Evolutionary conservation across 2,113 vertebrate genomes (phyloP).

Genomic region (Colistium nudipinnis): DNA sequence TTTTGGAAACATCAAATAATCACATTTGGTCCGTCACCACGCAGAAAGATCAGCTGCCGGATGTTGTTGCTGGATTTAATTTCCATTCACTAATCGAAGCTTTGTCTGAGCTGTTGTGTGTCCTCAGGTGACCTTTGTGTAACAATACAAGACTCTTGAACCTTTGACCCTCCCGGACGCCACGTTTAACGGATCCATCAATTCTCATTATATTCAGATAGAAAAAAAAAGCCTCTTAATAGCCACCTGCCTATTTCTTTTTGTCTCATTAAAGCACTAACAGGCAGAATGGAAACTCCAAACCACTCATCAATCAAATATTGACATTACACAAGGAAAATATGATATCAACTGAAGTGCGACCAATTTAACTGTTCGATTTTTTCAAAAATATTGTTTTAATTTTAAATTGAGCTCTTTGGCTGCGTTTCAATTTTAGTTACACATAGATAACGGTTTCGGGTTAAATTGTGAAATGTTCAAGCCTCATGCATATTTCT

Average conservation of each 20-base stretch:
- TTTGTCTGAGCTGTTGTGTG: neutral
- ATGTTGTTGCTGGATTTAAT: slow-evolving; percentile 10
- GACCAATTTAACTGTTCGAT: too few species aligned
- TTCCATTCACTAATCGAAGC: slow-evolving; percentile 1
- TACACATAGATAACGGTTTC: too few species aligned
- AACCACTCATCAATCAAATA: too few species aligned
- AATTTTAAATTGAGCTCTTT: too few species aligned
- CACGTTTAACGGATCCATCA: slow-evolving; percentile 6
- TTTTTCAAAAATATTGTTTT: too few species aligned
- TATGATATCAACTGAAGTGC: too few species aligned
- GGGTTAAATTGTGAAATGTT: too few species aligned
- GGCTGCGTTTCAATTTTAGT: too few species aligned
- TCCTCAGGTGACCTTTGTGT: slow-evolving; percentile 27
- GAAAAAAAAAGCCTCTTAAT: slow-evolving; percentile 3
- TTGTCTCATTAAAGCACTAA: neutral
- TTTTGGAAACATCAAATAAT: slow-evolving; percentile 14
- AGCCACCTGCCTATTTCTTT: slow-evolving; percentile 5
- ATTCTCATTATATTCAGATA: slow-evolving; percentile 8
- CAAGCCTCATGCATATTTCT: too few species aligned
- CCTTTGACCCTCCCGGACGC: neutral
- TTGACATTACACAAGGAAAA: too few species aligned
- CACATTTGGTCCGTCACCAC: neutral
- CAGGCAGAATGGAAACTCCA: too few species aligned
- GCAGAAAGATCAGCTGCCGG: slow-evolving; percentile 4
- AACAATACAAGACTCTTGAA: slow-evolving; percentile 8